Conservation (phyloP, 23 tunicate species). For the Phallusia fumigata region DNA sequence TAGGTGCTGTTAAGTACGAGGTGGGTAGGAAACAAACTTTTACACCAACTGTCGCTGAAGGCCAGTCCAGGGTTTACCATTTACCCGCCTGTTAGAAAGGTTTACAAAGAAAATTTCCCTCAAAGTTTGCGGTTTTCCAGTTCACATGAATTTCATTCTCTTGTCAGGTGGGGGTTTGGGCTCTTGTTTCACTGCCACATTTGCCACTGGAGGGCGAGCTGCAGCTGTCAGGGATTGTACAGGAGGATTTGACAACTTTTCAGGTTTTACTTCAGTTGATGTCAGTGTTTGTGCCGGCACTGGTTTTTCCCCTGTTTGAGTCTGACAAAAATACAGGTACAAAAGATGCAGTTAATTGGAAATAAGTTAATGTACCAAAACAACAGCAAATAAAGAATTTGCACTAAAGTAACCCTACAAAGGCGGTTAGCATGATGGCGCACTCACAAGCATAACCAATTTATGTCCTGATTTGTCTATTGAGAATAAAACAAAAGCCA, state of each 20-base stretch:
- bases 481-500: too few species aligned
- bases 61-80: too few species aligned
- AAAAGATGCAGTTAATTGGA: not conserved
- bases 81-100: too few species aligned
- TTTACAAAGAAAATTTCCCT: too few species aligned
- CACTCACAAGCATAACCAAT: not conserved
- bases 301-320: conserved; percentile 56
- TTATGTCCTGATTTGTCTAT: too few species aligned
- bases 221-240: conserved; percentile 1
- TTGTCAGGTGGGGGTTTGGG: conserved; percentile 41
- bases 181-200: conserved; percentile 26
- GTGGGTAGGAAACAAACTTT: not conserved
- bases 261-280: conserved; percentile 34
- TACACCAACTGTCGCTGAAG: not conserved
- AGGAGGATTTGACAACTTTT: conserved; percentile 16
- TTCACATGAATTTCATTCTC: conserved; percentile 40
- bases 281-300: conserved; percentile 32
- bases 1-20: not conserved
- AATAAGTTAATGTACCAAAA: not conserved
- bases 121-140: not conserved
- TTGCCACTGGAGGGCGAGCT: not conserved
- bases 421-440: not conserved
- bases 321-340: conserved; percentile 15
- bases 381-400: not conserved
- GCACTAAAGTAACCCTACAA: not conserved